Evolutionary conservation across 2,888 invertebrate species (phyloP).

Genomic region (Polymixis flavicincta): DNA sequence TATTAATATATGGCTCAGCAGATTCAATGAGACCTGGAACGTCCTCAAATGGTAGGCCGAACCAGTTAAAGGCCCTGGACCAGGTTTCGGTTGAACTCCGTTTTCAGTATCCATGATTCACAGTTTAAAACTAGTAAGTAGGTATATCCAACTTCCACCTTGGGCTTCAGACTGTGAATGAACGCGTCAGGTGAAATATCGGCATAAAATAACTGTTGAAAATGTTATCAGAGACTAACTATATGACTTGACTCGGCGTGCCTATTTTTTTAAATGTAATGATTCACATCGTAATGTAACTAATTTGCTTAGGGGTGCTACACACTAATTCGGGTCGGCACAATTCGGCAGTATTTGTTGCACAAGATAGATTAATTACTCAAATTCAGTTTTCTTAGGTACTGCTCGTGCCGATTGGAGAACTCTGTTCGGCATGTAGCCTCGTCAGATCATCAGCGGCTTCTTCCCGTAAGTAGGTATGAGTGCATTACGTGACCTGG

Average conservation of each 20-base stretch:
- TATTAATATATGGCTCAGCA: slow-evolving; percentile 79
- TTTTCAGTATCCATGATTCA: slow-evolving; percentile 52
- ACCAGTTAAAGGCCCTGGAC: slow-evolving; percentile 4
- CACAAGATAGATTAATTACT: too few species aligned
- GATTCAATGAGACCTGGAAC: slow-evolving; percentile 75
- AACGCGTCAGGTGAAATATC: slow-evolving; percentile 14
- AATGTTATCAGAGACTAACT: slow-evolving; percentile 53
- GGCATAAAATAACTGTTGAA: slow-evolving; percentile 45
- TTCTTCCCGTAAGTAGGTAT: too few species aligned
- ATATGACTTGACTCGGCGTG: slow-evolving; percentile 11
- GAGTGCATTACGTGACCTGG: too few species aligned
- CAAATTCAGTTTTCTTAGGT: too few species aligned
- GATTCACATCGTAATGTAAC: neutral
- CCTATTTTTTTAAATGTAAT: neutral
- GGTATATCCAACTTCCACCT: slow-evolving; percentile 14
- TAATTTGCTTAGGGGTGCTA: neutral
- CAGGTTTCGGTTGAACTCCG: neutral
- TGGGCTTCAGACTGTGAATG: slow-evolving; percentile 43
- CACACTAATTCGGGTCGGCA: too few species aligned
- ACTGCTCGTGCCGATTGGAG: too few species aligned
- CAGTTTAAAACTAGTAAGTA: slow-evolving; percentile 12
- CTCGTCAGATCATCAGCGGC: too few species aligned
- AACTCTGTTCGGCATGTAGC: too few species aligned
- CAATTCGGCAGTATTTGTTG: too few species aligned
- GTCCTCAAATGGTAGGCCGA: slow-evolving; percentile 67